Base-by-base conservation (phyloP, 2,113 vertebrate species). In the Plestiodon gilberti region DNA sequence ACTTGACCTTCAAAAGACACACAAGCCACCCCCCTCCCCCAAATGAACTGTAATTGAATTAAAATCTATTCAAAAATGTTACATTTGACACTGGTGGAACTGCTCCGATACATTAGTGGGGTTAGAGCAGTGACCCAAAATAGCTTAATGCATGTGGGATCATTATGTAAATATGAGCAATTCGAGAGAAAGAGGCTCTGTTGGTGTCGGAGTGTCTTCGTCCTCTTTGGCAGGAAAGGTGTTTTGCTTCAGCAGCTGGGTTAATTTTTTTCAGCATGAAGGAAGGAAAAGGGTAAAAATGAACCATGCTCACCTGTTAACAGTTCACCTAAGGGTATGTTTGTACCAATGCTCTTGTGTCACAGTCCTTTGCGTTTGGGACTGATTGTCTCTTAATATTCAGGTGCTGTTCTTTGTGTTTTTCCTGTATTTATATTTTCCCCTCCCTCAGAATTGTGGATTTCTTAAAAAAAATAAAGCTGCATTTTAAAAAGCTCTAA, bases 41-140 rank as follows among this genome's bases (percentile, higher is more conserved):
- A 48, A 94, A 89, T 33, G 30, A 84, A 71, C 6, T 86, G 84
- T 89, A 93, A 91, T 71, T 90, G 85, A 93, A 92, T 14, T n/a
- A 61, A 91, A 94, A 89, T 89, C 57, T 90, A 55, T 80, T 91
- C 90, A 91, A 92, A 91, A 83, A 70, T 84, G 11, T 91, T 52
- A 5, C 15, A 81, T 93, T 81, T 88, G 74, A 89, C 86, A 78
- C 1, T 1, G 67, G 20, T 87, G 82, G 86, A 84, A 94, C 67
- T 70, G 84, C 13, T 89, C 14, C n/a, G 0, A 28, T 89, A 78
- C 77, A 86, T 93, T 91, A 91, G 88, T 78, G 92, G n/a, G 92
- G 61, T 75, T 90, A 82, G 61, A 67, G 35, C 61, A 81, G 4
- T 35, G 7, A 91, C 78, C 55, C 86, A 89, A 88, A 83, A 80